Base-by-base conservation (phyloP, 2,888 invertebrate species). In the Parapristionchus giblindavisi region DNA sequence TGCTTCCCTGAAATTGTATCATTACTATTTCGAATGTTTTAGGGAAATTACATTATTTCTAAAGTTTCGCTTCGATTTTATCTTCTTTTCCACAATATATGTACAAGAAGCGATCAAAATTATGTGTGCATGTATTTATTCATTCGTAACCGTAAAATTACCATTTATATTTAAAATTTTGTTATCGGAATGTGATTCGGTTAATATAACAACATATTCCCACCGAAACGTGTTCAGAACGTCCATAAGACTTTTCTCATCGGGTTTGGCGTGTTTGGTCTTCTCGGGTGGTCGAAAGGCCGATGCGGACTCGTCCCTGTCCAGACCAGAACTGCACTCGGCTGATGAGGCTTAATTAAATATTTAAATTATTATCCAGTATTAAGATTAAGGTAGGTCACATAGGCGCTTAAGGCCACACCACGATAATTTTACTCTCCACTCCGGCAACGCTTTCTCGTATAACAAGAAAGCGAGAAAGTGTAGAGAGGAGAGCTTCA, bases 211-310 rank as follows among this genome's bases (percentile, higher is more conserved):
- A 51, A 52, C 4, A 48, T 2, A n/a, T n/a, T n/a, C 70, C 4
- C 4, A 56, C 70, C 70, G 24, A n/a, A 56, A 71, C 5, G 38
- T 40, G 8, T 71, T 54, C 1, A 71, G 56, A 27, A 71, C 56
- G 34, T 71, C 34, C 56, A 40, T 4, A 21, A 68, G 34, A 4
- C 27, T 36, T 24, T 68, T 52, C 24, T 48, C 51, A 11, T 68
- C 51, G 11, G 34, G 51, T 14, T 27, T 38, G 17, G 8, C 17
- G 3, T 36, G 70, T 56, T 40, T 71, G 21, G 29, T 36, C 17
- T 32, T 34, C 5, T 71, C 70, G 5, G 56, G 70, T 1, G 56
- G 54, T 1, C 70, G 70, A n/a, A 71, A 71, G 38, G 70, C 70
- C 5, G 70, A 71, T 21, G 70, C 5, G 0, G 29, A 14, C 1